Evolutionary conservation across 2,113 vertebrate species (phyloP).

Genomic region (Corvus moneduloides): DNA sequence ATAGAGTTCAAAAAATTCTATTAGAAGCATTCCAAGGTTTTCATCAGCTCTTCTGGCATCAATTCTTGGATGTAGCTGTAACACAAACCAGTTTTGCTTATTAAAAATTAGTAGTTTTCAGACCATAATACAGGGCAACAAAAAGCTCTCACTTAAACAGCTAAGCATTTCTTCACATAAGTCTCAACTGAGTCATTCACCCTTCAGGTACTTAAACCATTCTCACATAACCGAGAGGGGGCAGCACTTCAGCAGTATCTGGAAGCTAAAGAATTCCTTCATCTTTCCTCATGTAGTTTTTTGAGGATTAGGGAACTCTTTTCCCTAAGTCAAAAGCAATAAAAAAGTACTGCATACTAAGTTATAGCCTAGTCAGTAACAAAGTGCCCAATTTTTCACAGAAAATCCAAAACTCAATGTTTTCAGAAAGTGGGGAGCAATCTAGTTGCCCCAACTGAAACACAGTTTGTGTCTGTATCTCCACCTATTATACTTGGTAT

Average conservation of each 20-base stretch:
- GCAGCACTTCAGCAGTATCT: conserved; percentile 25
- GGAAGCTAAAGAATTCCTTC: background rate
- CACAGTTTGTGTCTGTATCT: background rate
- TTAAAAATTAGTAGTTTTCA: background rate
- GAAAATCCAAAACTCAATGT: background rate
- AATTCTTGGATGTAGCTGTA: conserved; percentile 91
- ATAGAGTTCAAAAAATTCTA: conserved; percentile 98
- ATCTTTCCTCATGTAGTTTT: background rate
- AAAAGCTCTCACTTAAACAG: background rate
- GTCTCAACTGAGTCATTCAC: background rate
- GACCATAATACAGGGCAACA: background rate
- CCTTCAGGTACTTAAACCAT: background rate
- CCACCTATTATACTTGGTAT: background rate
- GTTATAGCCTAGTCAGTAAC: background rate
- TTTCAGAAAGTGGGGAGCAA: background rate
- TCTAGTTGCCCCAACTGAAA: background rate
- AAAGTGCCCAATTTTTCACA: background rate
- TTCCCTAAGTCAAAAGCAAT: background rate
- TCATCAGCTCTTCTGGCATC: conserved; percentile 90
- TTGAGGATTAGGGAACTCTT: background rate
- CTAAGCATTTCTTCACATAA: background rate
- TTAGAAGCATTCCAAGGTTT: conserved; percentile 96
- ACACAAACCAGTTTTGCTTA: background rate
- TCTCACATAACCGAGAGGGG: conserved; percentile 7
- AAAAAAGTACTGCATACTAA: background rate